Percentiles rank a stretch among this genome's conserved stretches.
phyloP scores from a whole-genome alignment of 1,140 invertebrate genomes.

The Ceratoteleas bidentatus region DNA sequence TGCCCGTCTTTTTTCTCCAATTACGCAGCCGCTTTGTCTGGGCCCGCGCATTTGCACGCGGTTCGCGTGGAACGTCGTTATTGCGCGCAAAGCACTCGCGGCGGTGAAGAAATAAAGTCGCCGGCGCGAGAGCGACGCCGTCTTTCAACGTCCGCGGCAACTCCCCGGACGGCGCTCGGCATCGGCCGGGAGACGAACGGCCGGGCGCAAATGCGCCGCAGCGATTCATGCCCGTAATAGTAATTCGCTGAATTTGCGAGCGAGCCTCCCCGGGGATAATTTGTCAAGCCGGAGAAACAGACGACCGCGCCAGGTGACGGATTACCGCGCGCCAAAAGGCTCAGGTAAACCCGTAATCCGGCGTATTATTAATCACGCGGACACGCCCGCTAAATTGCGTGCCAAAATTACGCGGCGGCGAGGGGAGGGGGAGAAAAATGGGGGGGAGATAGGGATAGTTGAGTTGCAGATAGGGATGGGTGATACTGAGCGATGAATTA shows the following conservation, averaged over 20 bases:
- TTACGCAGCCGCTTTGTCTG: slow-evolving; percentile 13
- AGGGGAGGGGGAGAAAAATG: too few species aligned
- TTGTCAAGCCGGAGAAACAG: slow-evolving; percentile 60
- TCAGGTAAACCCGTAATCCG: slow-evolving; percentile 55
- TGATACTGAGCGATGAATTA: too few species aligned
- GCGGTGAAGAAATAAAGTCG: slow-evolving; percentile 48
- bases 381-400: slow-evolving; percentile 30
- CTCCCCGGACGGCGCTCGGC: slow-evolving; percentile 45
- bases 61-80: slow-evolving; percentile 23
- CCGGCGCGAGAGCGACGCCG: slow-evolving; percentile 36
- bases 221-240: slow-evolving; percentile 61
- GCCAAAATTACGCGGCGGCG: slow-evolving; percentile 13
- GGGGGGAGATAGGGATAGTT: too few species aligned
- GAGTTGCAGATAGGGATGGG: too few species aligned
- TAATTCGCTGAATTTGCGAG: slow-evolving; percentile 70
- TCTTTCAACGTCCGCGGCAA: slow-evolving; percentile 59
- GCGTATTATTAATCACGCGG: slow-evolving; percentile 49
- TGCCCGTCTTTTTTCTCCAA: slow-evolving; percentile 12
- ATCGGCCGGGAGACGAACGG: slow-evolving; percentile 33
- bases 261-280: slow-evolving; percentile 58
- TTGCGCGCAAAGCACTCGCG: slow-evolving; percentile 37
- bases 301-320: slow-evolving; percentile 53
- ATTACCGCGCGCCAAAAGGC: slow-evolving; percentile 52
- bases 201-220: slow-evolving; percentile 50
- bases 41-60: slow-evolving; percentile 36